These are phyloP conservation scores for Drosophila ogumai DNA, from an alignment of 1,140 invertebrate genomes.

Conservation along the genomic window DNA sequence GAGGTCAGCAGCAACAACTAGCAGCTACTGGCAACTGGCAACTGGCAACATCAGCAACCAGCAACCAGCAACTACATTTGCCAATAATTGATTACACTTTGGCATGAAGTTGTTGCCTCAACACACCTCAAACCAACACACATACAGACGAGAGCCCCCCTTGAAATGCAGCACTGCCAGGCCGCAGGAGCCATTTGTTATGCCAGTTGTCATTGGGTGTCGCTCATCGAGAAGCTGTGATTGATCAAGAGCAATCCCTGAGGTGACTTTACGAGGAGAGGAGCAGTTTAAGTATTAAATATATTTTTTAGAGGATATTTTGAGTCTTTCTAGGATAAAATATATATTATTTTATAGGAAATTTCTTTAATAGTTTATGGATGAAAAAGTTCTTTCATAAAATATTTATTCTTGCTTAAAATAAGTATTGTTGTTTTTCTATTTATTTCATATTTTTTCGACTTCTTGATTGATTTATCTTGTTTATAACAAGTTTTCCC, in stretches of 20 bases:
- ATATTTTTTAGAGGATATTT: background rate
- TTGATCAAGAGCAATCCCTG: constrained; percentile 13
- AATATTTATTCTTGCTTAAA: too few species aligned
- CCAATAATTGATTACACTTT: constrained; percentile 82
- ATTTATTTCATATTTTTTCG: too few species aligned
- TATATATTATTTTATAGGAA: background rate
- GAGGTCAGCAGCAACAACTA: constrained; percentile 57
- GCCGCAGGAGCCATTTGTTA: constrained; percentile 61
- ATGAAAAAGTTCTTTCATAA: too few species aligned
- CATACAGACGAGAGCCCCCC: background rate
- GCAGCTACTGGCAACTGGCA: constrained; percentile 1
- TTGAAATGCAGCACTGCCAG: constrained; percentile 22
- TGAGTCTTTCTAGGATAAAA: background rate
- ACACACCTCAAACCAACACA: constrained; percentile 26
- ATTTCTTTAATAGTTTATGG: background rate
- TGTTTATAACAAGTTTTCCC: background rate
- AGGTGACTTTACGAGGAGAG: background rate
- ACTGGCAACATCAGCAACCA: constrained; percentile 1
- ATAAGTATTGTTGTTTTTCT: too few species aligned
- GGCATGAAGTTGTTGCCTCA: constrained; percentile 70
- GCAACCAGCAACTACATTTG: constrained; percentile 64
- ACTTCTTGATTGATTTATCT: constrained; percentile 5
- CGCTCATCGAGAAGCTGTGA: constrained; percentile 31
- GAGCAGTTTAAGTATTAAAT: too few species aligned
- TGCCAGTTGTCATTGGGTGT: constrained; percentile 43